Base-by-base conservation (phyloP, 1,140 invertebrate genomes). In the Heliconius congener region DNA sequence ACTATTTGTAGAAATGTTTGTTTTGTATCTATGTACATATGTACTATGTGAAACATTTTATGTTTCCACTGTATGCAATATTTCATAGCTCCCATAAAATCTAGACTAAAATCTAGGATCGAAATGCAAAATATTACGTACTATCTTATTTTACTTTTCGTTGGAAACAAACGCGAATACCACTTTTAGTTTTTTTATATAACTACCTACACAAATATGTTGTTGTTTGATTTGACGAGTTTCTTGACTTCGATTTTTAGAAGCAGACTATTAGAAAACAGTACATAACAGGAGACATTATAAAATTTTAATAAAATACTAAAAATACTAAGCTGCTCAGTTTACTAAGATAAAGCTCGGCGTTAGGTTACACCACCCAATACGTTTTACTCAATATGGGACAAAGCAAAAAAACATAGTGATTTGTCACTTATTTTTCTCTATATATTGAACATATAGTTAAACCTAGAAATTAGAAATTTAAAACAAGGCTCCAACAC, bases 1-100 rank as follows among this genome's bases (percentile, higher is more conserved):
- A n/a, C 60, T 27, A n/a, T 66, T 66, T 66, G 60, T 66, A 66
- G n/a, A 27, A 66, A 66, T 66, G 60, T 66, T 66, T 66, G 60
- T 66, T 66, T 66, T 66, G 60, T 66, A 66, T 66, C 23, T 66
- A 66, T 52, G 50, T 52, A 52, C 18, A 19, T 52, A 46, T 46
- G 50, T 52, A 52, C 16, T 52, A 52, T 66, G 30, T 66, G 60
- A 27, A 66, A 66, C 11, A 66, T 66, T 27, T 66, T 27, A 66
- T 66, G 60, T 66, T 27, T 30, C 60, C 11, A 66, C 60, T 66
- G 23, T 27, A 66, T 66, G 60, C 60, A 66, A 66, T 66, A 66
- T 66, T 66, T 66, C 60, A 66, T 66, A 66, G 60, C 27, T 27
- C 60, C 30, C 60, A 66, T 16, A 66, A 66, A 66, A 66, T 66